Evolutionary conservation across 2,797 vertebrate species (phyloP), one percentile per base, ranked within the genome.

Genomic region (Pyrocephalus nanus): DNA sequence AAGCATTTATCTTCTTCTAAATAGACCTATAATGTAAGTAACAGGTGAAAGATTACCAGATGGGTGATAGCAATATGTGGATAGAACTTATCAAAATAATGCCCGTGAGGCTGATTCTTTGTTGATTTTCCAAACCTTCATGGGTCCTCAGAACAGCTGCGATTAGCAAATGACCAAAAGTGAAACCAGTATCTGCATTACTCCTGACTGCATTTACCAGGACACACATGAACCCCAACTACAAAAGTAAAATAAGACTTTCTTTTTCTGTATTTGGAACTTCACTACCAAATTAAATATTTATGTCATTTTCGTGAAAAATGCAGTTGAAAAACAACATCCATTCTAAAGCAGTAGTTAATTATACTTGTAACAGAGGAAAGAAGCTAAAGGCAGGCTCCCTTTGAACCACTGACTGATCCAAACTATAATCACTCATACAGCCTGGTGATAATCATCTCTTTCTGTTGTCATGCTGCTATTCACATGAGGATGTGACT

Each of bases 401-500:
- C 51, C 78, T 95, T 91, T 96, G 93, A 96, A 75, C 47, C 66
- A 66, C 43, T 15, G 50, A 40, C 57, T 64, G 73, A 88, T 64
- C 48, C 70, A 86, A 66, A 90, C 70, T 73, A 66, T 55, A 70
- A 88, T 88, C 58, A 75, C 55, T 93, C 88, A 90, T 90, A 86
- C 26, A 86, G 62, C 61, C 86, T 0, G 0, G 82, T 86, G 94
- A 96, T 92, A 94, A 66, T 74, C 88, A 94, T 93, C 94, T 88
- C 83, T 20, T 78, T 81, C 60, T 88, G 73, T 86, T 79, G 70
- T 92, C 86, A 86, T 26, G 66, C n/a, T 90, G 88, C 83, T 85
- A 62, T 95, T 93, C 90, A 81, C 92, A 88, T 45, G 26, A 90
- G 90, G 93, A 95, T 96, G 92, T 50, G 86, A 96, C 64, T 66